A percentile compares a stretch with the other conserved stretches of the same genome.
Conservation (phyloP, 1,140 invertebrate species). For the Drosophila varians region DNA sequence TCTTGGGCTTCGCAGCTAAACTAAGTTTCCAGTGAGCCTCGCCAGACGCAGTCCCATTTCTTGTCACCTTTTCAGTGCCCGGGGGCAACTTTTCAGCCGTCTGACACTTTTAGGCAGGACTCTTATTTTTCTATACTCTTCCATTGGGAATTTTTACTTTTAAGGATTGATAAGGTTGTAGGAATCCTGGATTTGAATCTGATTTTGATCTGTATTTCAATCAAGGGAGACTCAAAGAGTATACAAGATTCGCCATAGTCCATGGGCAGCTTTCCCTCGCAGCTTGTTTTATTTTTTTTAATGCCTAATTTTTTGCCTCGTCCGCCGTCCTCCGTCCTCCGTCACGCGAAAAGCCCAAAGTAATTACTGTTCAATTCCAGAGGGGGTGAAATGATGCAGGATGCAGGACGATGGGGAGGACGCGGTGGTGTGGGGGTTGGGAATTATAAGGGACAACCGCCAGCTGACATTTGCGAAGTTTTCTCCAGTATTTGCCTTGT, state of each 20-base stretch:
- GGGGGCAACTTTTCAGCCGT: conserved; percentile 21
- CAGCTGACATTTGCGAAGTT: conserved; percentile 42
- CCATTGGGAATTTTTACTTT: no score
- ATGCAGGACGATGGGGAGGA: not conserved
- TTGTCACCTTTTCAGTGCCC: not conserved
- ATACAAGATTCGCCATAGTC: not conserved
- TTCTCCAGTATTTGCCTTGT: conserved; percentile 60
- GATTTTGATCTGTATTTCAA: no score
- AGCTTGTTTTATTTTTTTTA: conserved; percentile 2
- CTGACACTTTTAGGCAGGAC: conserved; percentile 19
- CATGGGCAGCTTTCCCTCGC: not conserved
- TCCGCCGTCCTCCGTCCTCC: not conserved
- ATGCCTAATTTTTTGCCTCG: conserved; percentile 12
- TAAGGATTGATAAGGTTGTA: no score
- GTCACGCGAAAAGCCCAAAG: conserved; percentile 14
- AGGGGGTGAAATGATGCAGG: conserved; percentile 11
- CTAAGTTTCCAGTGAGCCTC: not conserved
- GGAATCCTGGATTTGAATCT: no score
- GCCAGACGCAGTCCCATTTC: conserved; percentile 4
- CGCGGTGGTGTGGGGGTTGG: not conserved
- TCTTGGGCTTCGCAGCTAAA: not conserved
- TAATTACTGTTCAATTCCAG: conserved; percentile 72
- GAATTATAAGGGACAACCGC: conserved; percentile 39
- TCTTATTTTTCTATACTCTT: conserved; percentile 18
- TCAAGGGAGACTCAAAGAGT: not conserved